Evolutionary conservation across 2,797 vertebrate genomes (phyloP).

Genomic region (Eulemur mongoz): DNA sequence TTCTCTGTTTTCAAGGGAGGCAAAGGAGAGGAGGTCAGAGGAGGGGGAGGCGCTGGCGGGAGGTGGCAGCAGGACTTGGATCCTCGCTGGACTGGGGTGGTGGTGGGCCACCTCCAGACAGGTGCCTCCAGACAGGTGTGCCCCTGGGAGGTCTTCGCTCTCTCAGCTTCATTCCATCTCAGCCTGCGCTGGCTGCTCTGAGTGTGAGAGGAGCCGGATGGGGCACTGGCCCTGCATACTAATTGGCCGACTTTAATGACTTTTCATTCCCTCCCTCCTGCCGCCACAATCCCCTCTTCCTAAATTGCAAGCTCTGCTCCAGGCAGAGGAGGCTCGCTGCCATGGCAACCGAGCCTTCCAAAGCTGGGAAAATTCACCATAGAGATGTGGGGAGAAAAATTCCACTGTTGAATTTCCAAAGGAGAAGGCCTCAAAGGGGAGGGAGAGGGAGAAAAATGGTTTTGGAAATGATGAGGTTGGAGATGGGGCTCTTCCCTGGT

Average conservation of each 20-base stretch:
- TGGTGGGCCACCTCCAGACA: background rate
- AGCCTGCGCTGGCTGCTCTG: background rate
- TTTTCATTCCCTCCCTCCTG: slow-evolving; percentile 84
- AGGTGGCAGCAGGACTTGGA: rapidly evolving
- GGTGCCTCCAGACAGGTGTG: background rate
- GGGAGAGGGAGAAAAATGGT: background rate
- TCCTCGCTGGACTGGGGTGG: background rate
- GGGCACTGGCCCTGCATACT: slow-evolving; percentile 89
- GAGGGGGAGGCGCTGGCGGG: rapidly evolving
- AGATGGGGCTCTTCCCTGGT: background rate
- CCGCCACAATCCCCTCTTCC: slow-evolving; percentile 72
- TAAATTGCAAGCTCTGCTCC: slow-evolving; percentile 84
- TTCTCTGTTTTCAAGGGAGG: background rate
- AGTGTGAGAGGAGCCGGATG: slow-evolving; percentile 48
- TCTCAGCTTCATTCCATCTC: background rate
- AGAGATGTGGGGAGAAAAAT: slow-evolving; percentile 79
- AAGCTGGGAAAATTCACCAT: slow-evolving; percentile 78
- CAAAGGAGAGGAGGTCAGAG: background rate
- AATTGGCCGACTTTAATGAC: slow-evolving; percentile 93
- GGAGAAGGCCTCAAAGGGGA: background rate
- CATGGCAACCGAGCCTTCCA: slow-evolving; percentile 89
- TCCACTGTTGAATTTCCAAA: slow-evolving; percentile 77
- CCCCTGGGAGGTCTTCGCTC: background rate
- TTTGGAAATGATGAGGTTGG: background rate
- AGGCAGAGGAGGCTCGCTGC: slow-evolving; percentile 87